These are phyloP conservation scores for Prunella fulvescens DNA, from an alignment of 2,113 vertebrate genomes.

Conservation along the genomic window DNA sequence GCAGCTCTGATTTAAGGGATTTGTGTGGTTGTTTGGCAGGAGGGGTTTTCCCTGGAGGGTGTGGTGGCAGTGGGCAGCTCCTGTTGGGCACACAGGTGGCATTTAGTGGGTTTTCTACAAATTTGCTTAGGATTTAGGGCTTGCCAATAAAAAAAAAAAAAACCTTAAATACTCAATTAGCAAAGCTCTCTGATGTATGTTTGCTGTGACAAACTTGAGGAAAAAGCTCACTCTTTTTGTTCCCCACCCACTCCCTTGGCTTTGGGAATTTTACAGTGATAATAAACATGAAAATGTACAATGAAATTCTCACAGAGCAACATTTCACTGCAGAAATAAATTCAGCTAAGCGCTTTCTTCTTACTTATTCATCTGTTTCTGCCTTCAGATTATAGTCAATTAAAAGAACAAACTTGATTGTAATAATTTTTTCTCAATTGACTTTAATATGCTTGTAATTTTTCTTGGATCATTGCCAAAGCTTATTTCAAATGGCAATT, in stretches of 20 bases:
- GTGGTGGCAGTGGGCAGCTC: not conserved
- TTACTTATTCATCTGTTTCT: constrained; percentile 24
- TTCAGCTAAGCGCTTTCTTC: not conserved
- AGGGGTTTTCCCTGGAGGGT: not conserved
- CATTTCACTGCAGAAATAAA: not conserved
- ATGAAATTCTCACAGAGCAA: not conserved
- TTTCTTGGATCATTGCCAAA: constrained; percentile 29
- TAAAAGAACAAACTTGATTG: constrained; percentile 54
- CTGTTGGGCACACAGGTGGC: not conserved
- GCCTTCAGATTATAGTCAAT: constrained; percentile 21
- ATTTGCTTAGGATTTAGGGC: not conserved
- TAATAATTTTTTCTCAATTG: constrained; percentile 44
- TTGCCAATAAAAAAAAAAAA: not conserved
- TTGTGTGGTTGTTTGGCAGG: not conserved
- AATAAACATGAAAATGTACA: constrained; percentile 5
- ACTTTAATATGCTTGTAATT: constrained; percentile 58
- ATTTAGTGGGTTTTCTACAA: not conserved
- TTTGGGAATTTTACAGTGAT: not conserved
- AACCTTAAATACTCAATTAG: not conserved
- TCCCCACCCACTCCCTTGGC: not conserved
- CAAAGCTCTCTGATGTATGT: not conserved
- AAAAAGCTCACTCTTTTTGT: not conserved
- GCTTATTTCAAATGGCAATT: constrained; percentile 29
- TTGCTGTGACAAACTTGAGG: not conserved
- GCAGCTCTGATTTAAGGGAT: not conserved